Conservation (phyloP, 2,113 vertebrate genomes). For the Notiomystis cincta region DNA sequence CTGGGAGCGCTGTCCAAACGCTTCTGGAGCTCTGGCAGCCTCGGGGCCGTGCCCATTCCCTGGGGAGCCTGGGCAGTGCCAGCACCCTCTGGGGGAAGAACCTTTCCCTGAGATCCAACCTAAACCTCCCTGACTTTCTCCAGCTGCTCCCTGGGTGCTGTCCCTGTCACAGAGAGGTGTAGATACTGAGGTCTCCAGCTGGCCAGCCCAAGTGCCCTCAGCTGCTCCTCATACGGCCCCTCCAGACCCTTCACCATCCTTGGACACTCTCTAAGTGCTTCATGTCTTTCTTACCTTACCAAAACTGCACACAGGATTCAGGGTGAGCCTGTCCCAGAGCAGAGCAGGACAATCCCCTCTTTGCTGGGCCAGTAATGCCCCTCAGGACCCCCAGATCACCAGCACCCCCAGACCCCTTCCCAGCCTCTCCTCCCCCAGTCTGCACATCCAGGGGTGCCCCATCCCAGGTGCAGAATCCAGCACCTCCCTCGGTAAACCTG, state of each 20-base stretch:
- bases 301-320: neutral
- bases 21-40: neutral
- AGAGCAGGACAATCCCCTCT: neutral
- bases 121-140: too few species aligned
- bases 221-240: accelerated
- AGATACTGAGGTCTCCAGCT: neutral
- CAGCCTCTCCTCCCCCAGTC: neutral
- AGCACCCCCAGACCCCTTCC: neutral
- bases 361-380: accelerated
- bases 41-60: accelerated
- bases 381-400: neutral
- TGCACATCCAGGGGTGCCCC: neutral
- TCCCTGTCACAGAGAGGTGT: neutral
- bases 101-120: neutral
- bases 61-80: neutral
- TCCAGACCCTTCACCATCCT: neutral
- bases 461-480: neutral
- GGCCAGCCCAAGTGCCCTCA: neutral
- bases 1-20: neutral
- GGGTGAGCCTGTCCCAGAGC: neutral
- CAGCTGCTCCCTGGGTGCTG: neutral
- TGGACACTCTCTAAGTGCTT: neutral
- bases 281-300: neutral
- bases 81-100: neutral
- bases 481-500: neutral